A percentile compares a stretch with the other conserved stretches of the same genome.
These are phyloP conservation scores for Bruchidius siliquastri DNA, from an alignment of 2,888 invertebrate genomes.

Conservation along the genomic window DNA sequence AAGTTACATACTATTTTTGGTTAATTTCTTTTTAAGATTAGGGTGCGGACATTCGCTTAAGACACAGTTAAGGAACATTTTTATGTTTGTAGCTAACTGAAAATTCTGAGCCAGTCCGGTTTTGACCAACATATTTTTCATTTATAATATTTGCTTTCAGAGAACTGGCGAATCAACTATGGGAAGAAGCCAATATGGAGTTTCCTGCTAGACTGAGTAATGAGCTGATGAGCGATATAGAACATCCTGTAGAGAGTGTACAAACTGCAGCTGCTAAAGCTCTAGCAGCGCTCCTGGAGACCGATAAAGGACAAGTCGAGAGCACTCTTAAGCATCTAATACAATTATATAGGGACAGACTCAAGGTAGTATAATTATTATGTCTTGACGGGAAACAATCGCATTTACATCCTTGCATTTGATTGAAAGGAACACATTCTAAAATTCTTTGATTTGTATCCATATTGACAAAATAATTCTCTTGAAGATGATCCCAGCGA, in stretches of 20 bases:
- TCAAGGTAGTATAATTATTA: slow-evolving; percentile 53
- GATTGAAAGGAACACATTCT: too few species aligned
- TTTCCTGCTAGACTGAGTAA: slow-evolving; percentile 52
- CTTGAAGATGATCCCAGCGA: slow-evolving; percentile 72
- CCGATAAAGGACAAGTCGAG: slow-evolving; percentile 53
- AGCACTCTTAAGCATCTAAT: slow-evolving; percentile 62
- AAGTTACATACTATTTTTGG: too few species aligned
- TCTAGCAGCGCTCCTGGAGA: slow-evolving; percentile 62
- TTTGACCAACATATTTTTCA: too few species aligned
- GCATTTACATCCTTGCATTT: too few species aligned
- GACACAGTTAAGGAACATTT: too few species aligned
- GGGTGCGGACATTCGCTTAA: too few species aligned
- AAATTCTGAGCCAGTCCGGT: too few species aligned
- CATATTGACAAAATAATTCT: too few species aligned
- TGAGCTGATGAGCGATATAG: slow-evolving; percentile 63
- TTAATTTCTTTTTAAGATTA: too few species aligned
- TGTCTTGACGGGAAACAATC: too few species aligned
- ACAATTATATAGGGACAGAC: slow-evolving; percentile 68
- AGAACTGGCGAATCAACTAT: slow-evolving; percentile 57
- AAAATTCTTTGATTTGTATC: too few species aligned
- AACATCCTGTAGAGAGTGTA: slow-evolving; percentile 76
- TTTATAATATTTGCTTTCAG: slow-evolving; percentile 6
- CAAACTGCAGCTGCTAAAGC: slow-evolving; percentile 80
- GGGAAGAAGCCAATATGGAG: slow-evolving; percentile 54
- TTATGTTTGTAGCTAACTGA: too few species aligned